Evolutionary conservation across 1,140 invertebrate species (phyloP), one percentile per base, ranked within the genome.

Genomic region (Caenorhabditis tropicalis): DNA sequence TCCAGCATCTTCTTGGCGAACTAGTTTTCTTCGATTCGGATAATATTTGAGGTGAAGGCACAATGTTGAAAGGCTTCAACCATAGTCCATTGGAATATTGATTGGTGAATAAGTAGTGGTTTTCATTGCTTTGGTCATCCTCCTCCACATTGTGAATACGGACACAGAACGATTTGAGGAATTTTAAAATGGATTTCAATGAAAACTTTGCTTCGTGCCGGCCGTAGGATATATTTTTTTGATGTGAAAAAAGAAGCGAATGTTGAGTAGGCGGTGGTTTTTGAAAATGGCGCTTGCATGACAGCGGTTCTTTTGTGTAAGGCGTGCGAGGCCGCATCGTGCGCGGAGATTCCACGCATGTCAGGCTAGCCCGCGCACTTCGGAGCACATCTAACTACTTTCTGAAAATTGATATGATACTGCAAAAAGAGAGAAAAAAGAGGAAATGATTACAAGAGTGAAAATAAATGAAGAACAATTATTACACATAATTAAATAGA

Each of bases 331-430:
- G 65, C 65, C 65, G 65, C 65, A 74, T 74, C 65, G 65, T 74
- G 65, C 65, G 65, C 36, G 65, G 65, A 74, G 36, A 74, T 43
- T 74, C 65, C 65, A 74, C 65, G 65, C 65, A 74, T 74, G 65
- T 74, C 65, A 74, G 65, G 65, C 65, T 74, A 74, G 65, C 65
- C 65, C 65, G 65, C 65, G 65, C 65, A 74, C 65, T 74, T 74
- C 65, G 65, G 65, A 74, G 65, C 65, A 74, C 65, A 74, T 74
- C 65, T 74, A 74, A 74, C 65, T 74, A 74, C 65, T 74, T 74
- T 74, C 65, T 74, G 65, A 21, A 74, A 74, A 33, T 4, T 16
- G 4, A 19, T 33, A 27, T 0, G 12, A 58, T 12, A 36, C 39
- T 36, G 3, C 39, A 0, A 36, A 36, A 16, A n/a, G 21, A 51